Evolutionary conservation across 2,888 invertebrate species (phyloP), one percentile per base, ranked within the genome.

Genomic region (Asteroscopus sphinx): DNA sequence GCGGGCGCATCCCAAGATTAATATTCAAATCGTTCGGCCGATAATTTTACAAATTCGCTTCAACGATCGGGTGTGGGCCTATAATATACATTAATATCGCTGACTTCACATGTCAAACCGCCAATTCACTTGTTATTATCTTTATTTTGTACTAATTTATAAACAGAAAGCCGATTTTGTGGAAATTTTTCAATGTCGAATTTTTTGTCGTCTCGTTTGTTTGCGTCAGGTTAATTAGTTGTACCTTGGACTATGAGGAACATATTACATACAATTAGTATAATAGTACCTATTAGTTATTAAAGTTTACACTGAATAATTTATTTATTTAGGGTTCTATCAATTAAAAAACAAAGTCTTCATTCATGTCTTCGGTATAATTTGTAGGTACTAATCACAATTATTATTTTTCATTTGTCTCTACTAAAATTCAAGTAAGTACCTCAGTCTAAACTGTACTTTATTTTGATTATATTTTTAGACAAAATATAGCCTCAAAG

Each of bases 21-120:
- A 91, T 93, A 91, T 90, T 88, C 88, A 89, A 89, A 89, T 88
- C 83, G 87, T 75, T 84, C 85, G 76, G 73, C 83, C 87, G 88
- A 90, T 92, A 92, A 93, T 92, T 91, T 91, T 82, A 89, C 88
- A 91, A 93, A 93, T 92, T 93, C 86, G 83, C 88, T 71, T 80
- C 81, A 88, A 88, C 89, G 86, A 90, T 85, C 88, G 88, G 89
- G 83, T 86, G 87, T 86, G 79, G 83, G 87, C 81, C 92, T 92
- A 90, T 93, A 93, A 93, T 92, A 92, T 84, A 90, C 93, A 93
- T 93, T 90, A 91, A 93, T 94, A 89, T 90, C 65, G 77, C 75
- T 82, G 83, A 87, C 88, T 89, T 86, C 88, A 78, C 92, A 88
- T 93, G 93, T 93, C 93, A 93, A 93, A 92, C 91, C 80, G 64